Evolutionary conservation across 2,888 invertebrate species (phyloP).

Genomic region (Drosophila algonquin): DNA sequence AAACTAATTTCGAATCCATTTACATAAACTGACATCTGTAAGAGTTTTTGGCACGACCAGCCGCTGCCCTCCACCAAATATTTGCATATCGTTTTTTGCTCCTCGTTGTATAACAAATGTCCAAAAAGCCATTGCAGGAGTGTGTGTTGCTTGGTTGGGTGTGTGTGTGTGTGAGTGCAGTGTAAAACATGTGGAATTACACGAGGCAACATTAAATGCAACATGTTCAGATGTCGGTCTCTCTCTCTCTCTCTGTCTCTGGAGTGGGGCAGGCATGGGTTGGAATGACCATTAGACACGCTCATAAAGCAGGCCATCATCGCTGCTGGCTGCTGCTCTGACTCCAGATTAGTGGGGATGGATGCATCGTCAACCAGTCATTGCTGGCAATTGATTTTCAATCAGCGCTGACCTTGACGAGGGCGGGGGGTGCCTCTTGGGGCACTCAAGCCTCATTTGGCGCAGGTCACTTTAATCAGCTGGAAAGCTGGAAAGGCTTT

Average conservation of each 20-base stretch:
- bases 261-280: not conserved
- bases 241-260: too few relatives aligned
- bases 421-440: not conserved
- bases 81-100: constrained; percentile 54
- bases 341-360: constrained; percentile 36
- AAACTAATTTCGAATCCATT: constrained; percentile 81
- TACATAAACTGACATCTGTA: constrained; percentile 81
- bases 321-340: constrained; percentile 31
- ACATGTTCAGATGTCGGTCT: constrained; percentile 46
- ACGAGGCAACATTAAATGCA: constrained; percentile 62
- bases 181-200: constrained; percentile 67
- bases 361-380: constrained; percentile 35
- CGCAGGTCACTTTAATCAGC: constrained; percentile 49
- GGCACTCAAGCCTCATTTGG: constrained; percentile 53
- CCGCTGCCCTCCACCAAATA: constrained; percentile 55
- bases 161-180: constrained; percentile 35
- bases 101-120: constrained; percentile 52
- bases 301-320: constrained; percentile 42
- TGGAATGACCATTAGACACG: constrained; percentile 47
- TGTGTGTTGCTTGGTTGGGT: not conserved
- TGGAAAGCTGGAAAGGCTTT: constrained; percentile 50
- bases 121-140: constrained; percentile 52
- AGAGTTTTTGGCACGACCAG: constrained; percentile 53
- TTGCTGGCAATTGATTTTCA: constrained; percentile 69
- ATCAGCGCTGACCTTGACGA: constrained; percentile 58